Evolutionary conservation across 2,888 invertebrate genomes (phyloP).

Genomic region (Morpho deidamia): DNA sequence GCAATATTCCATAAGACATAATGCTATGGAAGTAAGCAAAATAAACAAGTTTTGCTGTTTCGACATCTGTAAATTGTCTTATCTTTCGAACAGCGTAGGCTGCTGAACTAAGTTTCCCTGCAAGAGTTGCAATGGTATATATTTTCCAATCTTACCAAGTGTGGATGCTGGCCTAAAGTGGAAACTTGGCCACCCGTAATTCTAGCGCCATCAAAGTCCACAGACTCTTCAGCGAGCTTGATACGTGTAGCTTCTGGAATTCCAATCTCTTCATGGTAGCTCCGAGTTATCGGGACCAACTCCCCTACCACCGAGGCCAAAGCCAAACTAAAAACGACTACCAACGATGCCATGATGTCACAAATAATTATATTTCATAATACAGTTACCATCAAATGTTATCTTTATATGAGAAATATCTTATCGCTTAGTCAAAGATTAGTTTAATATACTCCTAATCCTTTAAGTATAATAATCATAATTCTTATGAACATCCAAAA

Average conservation of each 20-base stretch:
- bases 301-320: constrained; percentile 14
- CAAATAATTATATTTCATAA: neutral
- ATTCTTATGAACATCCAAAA: too few relatives aligned
- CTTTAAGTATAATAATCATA: too few relatives aligned
- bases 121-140: too few relatives aligned
- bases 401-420: neutral
- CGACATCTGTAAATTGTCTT: too few relatives aligned
- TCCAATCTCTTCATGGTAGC: constrained; percentile 40
- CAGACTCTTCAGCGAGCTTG: constrained; percentile 27
- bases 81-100: too few relatives aligned
- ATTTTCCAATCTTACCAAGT: constrained; percentile 25
- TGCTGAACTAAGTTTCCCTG: too few relatives aligned
- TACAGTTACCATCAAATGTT: too few relatives aligned
- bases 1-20: too few relatives aligned
- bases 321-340: constrained; percentile 13
- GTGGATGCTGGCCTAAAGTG: constrained; percentile 27
- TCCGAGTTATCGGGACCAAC: constrained; percentile 22
- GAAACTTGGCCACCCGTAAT: constrained; percentile 37
- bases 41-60: too few relatives aligned
- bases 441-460: too few relatives aligned
- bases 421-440: neutral
- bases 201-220: constrained; percentile 32
- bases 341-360: neutral
- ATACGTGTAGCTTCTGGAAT: constrained; percentile 37
- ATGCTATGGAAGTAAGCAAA: too few relatives aligned